Evolutionary conservation across 2,113 vertebrate genomes (phyloP).

Genomic region (Prochilodus magdalenae): DNA sequence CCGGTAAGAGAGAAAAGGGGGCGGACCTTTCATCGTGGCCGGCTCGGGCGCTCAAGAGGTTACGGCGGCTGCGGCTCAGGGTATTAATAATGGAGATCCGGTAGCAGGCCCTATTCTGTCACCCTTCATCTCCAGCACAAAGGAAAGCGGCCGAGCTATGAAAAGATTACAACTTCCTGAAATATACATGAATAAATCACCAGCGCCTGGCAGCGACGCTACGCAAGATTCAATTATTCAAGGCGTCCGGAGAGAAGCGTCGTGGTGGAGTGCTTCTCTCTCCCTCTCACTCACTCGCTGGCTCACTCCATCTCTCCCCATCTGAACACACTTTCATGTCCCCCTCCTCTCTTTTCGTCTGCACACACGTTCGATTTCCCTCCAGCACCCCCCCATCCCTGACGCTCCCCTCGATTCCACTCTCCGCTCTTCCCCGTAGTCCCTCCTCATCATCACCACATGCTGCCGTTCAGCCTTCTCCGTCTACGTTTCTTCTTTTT

Average conservation of each 20-base stretch:
- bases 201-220: conserved; percentile 51
- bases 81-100: conserved; percentile 65
- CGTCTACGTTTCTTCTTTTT: background rate
- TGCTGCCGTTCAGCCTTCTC: conserved; percentile 21
- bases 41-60: background rate
- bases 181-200: conserved; percentile 66
- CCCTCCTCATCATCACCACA: conserved; percentile 37
- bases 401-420: conserved; percentile 14
- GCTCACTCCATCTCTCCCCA: conserved; percentile 6
- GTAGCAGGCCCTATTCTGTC: conserved; percentile 63
- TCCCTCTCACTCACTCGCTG: conserved; percentile 7
- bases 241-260: conserved; percentile 27
- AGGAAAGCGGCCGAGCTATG: conserved; percentile 55
- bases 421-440: conserved; percentile 24
- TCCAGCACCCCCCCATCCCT: background rate
- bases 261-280: conserved; percentile 42
- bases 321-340: conserved; percentile 26
- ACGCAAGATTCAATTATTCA: conserved; percentile 66
- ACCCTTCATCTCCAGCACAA: conserved; percentile 61
- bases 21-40: conserved; percentile 18
- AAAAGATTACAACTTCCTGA: conserved; percentile 66
- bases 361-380: background rate
- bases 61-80: conserved; percentile 15
- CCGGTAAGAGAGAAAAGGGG: background rate
- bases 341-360: conserved; percentile 24